A percentile compares a stretch with the other conserved stretches of the same genome.
These are phyloP conservation scores for Epizoanthus rinbou DNA, from an alignment of 92 coral and sea anemone species.

Conservation along the genomic window DNA sequence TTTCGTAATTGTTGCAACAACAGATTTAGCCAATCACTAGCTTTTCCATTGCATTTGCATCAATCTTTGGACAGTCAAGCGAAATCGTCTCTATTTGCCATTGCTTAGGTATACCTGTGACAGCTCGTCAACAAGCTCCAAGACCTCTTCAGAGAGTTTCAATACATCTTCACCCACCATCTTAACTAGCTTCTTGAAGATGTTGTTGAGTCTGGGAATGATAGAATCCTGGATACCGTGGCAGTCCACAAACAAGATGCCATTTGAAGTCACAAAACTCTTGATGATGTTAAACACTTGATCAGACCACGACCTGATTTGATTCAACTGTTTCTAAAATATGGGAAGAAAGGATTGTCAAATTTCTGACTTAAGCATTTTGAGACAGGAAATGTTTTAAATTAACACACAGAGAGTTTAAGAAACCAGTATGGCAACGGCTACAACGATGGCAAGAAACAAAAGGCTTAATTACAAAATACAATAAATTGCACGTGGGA, in stretches of 20 bases:
- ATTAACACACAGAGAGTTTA: no score
- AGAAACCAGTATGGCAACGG: no score
- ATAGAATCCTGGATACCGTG: constrained; percentile 62
- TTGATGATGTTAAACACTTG: constrained; percentile 74
- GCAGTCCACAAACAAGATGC: constrained; percentile 88
- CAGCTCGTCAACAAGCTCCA: constrained; percentile 60
- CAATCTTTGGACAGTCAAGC: no score
- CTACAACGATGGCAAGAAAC: no score
- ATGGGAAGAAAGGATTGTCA: neutral
- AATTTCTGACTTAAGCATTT: no score
- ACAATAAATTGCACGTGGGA: no score
- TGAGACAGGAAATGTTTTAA: no score
- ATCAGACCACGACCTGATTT: constrained; percentile 87
- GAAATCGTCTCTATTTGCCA: no score
- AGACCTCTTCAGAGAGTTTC: constrained; percentile 71
- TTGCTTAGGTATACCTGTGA: constrained; percentile 61
- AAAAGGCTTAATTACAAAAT: no score
- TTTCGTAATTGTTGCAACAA: no score
- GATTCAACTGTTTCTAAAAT: constrained; percentile 77
- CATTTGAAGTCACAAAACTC: constrained; percentile 86
- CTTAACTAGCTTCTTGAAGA: constrained; percentile 78
- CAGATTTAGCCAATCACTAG: no score
- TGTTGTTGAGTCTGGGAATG: constrained; percentile 67
- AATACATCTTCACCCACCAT: constrained; percentile 83
- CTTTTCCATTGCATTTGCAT: no score